A percentile compares a stretch with the other conserved stretches of the same genome.
Conservation (phyloP, 2,888 invertebrate genomes). For the Drosophila setosimentum region DNA sequence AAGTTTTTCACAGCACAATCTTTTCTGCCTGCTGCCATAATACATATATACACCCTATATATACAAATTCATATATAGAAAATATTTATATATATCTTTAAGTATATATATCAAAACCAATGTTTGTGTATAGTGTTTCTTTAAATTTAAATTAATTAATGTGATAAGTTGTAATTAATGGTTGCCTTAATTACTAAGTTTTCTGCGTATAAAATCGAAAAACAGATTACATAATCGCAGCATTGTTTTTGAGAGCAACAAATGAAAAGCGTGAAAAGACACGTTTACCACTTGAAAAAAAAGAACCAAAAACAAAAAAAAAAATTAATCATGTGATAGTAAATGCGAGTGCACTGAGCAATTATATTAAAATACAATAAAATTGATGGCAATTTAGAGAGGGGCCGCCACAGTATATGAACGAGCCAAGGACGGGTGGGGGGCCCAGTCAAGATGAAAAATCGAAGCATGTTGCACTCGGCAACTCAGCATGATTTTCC, state of each 20-base stretch:
- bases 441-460: conserved; percentile 13
- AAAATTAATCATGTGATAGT: conserved; percentile 47
- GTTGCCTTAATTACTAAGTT: conserved; percentile 48
- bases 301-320: conserved; percentile 3
- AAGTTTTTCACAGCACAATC: conserved; percentile 78
- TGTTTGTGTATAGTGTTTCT: conserved; percentile 36
- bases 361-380: conserved; percentile 45
- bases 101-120: conserved; percentile 35
- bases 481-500: conserved; percentile 61
- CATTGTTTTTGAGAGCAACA: conserved; percentile 32
- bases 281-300: conserved; percentile 68
- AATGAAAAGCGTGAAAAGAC: conserved; percentile 63
- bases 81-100: conserved; percentile 55
- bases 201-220: conserved; percentile 16
- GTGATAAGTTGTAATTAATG: conserved; percentile 45
- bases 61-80: conserved; percentile 63
- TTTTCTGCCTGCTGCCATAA: conserved; percentile 53
- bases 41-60: conserved; percentile 51
- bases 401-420: conserved; percentile 26
- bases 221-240: conserved; percentile 63
- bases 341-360: conserved; percentile 47
- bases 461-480: conserved; percentile 59
- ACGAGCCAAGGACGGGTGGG: conserved; percentile 5
- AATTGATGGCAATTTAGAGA: conserved; percentile 51
- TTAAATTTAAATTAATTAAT: conserved; percentile 40